Conservation (phyloP, 2,797 vertebrate species). For the Lindbergichthys nudifrons region DNA sequence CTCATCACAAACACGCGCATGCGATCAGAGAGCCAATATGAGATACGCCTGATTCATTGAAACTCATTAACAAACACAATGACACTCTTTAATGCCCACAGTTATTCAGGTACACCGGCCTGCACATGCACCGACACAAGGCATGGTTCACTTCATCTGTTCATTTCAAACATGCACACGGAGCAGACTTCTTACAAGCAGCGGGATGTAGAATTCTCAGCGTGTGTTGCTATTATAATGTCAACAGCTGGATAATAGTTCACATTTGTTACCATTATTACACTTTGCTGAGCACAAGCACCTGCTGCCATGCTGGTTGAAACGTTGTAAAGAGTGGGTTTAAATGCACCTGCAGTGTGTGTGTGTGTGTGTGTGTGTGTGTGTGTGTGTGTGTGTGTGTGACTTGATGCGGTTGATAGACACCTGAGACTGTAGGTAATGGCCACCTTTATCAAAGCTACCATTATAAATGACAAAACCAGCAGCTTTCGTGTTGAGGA, state of each 20-base stretch:
- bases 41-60: constrained; percentile 52
- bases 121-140: neutral
- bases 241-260: constrained; percentile 71
- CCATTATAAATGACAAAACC: constrained; percentile 47
- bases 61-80: constrained; percentile 65
- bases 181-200: constrained; percentile 34
- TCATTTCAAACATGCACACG: constrained; percentile 6
- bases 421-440: constrained; percentile 49
- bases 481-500: constrained; percentile 9
- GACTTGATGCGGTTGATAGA: constrained; percentile 7
- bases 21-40: constrained; percentile 54
- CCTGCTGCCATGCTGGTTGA: constrained; percentile 32
- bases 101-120: constrained; percentile 21
- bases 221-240: constrained; percentile 39
- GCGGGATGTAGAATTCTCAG: constrained; percentile 49
- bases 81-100: constrained; percentile 41
- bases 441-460: constrained; percentile 47
- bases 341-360: constrained; percentile 40
- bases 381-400: constrained; percentile 14
- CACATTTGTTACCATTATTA: constrained; percentile 65
- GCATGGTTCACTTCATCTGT: neutral
- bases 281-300: constrained; percentile 29
- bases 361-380: constrained; percentile 11
- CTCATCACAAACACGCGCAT: constrained; percentile 47
- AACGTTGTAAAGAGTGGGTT: constrained; percentile 17